Base-by-base conservation (phyloP, 2,113 vertebrate genomes). In the Petaurus breviceps region DNA sequence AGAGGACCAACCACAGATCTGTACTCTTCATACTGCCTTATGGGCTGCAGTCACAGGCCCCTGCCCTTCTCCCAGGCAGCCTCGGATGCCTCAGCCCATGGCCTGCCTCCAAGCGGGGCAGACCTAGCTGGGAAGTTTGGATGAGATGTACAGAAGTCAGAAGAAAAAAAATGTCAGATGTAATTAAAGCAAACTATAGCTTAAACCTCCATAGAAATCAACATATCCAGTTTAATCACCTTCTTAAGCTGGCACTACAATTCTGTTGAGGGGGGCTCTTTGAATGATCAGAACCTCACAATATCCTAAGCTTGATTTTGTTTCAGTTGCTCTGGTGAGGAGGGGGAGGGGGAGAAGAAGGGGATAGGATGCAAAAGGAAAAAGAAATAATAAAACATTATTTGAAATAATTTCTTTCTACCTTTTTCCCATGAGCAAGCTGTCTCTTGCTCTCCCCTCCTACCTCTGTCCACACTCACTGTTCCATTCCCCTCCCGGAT, bases 161-260 rank as follows among this genome's bases (percentile, higher is more conserved):
- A 95, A 43, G 91, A 96, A 97, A 94, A 97, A 95, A 97, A 95
- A 97, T 97, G 97, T 97, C 97, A 98, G 97, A 97, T 97, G 95
- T 98, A 97, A 98, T 97, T 97, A 98, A 98, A 96, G 94, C 96
- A 93, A 97, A 94, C 2, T 93, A 94, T 94, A 94, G 90, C 95
- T 97, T 96, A 97, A 97, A 61, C 95, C 96, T 95, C 96, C 91
- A 90, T 94, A 96, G 96, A 97, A 97, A 98, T 97, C 97, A 94
- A 95, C 96, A 95, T 91, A 97, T 96, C 97, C 28, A 24, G 96
- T 96, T 97, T 97, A 98, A 97, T 97, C 96, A 95, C 96, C 96
- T 97, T 93, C 97, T 94, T 97, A 97, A 98, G 92, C 97, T 91
- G 91, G 89, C 92, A 61, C 96, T 90, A 91, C 84, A 46, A 51